Percentiles rank a stretch among this genome's conserved stretches.
phyloP scores from a whole-genome alignment of 2,797 vertebrate genomes.

The Microhierax caerulescens region DNA sequence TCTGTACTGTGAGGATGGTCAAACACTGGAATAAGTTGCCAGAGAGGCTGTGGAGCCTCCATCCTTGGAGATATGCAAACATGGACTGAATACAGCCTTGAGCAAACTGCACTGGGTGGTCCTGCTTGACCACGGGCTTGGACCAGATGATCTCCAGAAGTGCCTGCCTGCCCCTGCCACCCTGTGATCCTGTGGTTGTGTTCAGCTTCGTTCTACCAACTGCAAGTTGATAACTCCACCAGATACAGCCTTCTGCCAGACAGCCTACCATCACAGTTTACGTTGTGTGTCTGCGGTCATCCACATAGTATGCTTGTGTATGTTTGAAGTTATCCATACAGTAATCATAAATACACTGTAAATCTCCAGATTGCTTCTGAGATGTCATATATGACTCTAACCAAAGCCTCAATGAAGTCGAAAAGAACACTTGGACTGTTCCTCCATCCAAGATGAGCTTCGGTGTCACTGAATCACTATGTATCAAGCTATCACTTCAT shows the following conservation, averaged over 20 bases:
- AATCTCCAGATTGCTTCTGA: background rate
- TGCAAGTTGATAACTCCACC: rapidly evolving
- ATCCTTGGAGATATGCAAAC: background rate
- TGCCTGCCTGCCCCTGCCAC: background rate
- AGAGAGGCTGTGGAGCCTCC: background rate
- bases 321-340: background rate
- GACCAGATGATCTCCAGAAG: background rate
- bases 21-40: background rate
- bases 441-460: background rate
- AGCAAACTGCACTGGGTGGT: background rate
- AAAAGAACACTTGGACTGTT: background rate
- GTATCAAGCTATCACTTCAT: background rate
- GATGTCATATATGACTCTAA: background rate
- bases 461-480: background rate
- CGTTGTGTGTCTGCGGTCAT: background rate
- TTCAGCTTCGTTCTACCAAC: background rate
- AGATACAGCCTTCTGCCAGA: background rate
- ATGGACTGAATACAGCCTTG: background rate
- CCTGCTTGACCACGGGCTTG: background rate
- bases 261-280: background rate
- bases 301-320: background rate
- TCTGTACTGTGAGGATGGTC: background rate
- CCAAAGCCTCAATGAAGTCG: background rate
- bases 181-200: background rate
- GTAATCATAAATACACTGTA: background rate